These are phyloP conservation scores for Apis cerana DNA, from an alignment of 1,140 invertebrate species.

Conservation along the genomic window DNA sequence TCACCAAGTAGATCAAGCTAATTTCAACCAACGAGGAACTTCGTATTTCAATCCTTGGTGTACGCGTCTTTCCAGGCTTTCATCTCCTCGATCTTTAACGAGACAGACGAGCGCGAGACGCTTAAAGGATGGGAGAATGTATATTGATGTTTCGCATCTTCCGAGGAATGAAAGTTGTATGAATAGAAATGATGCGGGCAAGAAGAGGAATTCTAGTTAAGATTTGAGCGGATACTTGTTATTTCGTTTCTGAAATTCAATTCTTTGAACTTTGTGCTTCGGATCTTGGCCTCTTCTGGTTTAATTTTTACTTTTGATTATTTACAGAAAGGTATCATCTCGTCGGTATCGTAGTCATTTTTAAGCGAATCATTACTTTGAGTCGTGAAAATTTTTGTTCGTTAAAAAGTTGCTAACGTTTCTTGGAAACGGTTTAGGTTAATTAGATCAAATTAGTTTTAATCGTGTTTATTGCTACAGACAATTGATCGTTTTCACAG, in stretches of 20 bases:
- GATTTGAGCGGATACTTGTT: not conserved
- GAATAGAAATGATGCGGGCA: not conserved
- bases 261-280: too few species aligned
- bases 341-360: too few species aligned
- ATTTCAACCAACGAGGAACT: slow-evolving; percentile 28
- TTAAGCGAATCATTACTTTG: too few species aligned
- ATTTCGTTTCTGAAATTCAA: not conserved
- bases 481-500: too few species aligned
- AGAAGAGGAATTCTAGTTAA: not conserved
- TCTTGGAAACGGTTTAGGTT: too few species aligned
- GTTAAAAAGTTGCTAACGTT: too few species aligned
- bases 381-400: too few species aligned
- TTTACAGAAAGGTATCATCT: too few species aligned
- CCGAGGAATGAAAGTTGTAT: not conserved
- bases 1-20: slow-evolving; percentile 20
- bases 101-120: slow-evolving; percentile 4
- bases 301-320: too few species aligned
- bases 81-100: slow-evolving; percentile 6
- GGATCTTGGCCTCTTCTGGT: too few species aligned
- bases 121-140: slow-evolving; percentile 1
- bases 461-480: too few species aligned
- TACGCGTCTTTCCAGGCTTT: slow-evolving; percentile 4
- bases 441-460: too few species aligned
- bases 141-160: not conserved
- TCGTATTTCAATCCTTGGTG: slow-evolving; percentile 13